Evolutionary conservation across 2,888 invertebrate genomes (phyloP).

Genomic region (Uropetala carovei): DNA sequence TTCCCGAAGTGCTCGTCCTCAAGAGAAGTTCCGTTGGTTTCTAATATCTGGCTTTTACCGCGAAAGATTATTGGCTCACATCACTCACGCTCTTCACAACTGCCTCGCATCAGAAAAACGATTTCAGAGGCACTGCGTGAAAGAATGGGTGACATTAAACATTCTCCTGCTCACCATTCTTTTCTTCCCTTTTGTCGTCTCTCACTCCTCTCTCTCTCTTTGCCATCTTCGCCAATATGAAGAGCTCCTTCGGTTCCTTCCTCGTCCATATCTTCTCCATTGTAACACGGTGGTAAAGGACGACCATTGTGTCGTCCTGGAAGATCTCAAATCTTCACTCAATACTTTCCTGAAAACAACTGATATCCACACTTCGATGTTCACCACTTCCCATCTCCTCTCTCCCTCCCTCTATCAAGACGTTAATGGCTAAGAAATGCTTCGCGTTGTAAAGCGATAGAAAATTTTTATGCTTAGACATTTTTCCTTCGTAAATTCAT

Average conservation of each 20-base stretch:
- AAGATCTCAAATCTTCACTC: background rate
- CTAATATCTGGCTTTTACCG: slow-evolving; percentile 43
- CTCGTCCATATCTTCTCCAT: slow-evolving; percentile 17
- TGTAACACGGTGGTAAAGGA: background rate
- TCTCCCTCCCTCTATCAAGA: background rate
- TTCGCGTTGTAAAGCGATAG: no score
- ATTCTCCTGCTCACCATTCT: background rate
- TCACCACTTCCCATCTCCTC: background rate
- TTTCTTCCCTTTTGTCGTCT: background rate
- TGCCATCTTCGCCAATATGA: slow-evolving; percentile 18
- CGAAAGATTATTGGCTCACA: slow-evolving; percentile 27
- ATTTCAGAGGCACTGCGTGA: background rate
- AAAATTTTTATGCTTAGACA: no score
- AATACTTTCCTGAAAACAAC: background rate
- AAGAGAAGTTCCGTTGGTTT: background rate
- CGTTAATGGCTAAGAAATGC: background rate
- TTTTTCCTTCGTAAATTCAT: no score
- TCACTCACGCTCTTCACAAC: slow-evolving; percentile 15
- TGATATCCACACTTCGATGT: background rate
- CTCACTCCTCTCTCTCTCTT: background rate
- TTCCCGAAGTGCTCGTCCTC: background rate
- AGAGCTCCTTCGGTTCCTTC: slow-evolving; percentile 21
- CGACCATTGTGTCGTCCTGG: background rate
- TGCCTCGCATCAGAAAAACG: background rate
- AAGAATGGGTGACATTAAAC: slow-evolving; percentile 45